Conservation (phyloP, 2,888 invertebrate species). For the Nephrotoma appendiculata region DNA sequence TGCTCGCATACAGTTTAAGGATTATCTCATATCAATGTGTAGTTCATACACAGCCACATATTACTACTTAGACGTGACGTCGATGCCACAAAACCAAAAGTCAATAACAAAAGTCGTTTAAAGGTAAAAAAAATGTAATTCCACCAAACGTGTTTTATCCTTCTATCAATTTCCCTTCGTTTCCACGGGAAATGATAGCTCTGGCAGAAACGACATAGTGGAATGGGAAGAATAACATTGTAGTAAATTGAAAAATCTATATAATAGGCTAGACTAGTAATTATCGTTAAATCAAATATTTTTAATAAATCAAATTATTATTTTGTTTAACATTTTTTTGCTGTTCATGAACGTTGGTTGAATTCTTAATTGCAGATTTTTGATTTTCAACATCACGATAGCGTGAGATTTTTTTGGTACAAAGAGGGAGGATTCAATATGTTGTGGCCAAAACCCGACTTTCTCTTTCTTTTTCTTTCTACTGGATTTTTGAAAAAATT, state of each 20-base stretch:
- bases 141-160: neutral
- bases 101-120: neutral
- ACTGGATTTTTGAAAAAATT: no score
- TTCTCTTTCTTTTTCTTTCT: no score
- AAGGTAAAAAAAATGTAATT: neutral
- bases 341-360: neutral
- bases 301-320: neutral
- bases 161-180: neutral
- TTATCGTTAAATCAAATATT: neutral
- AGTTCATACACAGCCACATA: no score
- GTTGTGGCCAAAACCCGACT: no score
- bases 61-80: neutral
- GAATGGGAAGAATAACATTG: neutral
- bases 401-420: no score
- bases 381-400: neutral
- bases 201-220: neutral
- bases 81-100: neutral
- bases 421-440: no score
- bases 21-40: no score
- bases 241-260: neutral
- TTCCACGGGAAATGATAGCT: neutral
- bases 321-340: neutral
- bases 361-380: neutral
- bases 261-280: neutral
- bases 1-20: no score